A percentile compares a stretch with the other conserved stretches of the same genome.
Evolutionary conservation across 2,113 vertebrate species (phyloP).

Genomic region (Otocyon megalotis): DNA sequence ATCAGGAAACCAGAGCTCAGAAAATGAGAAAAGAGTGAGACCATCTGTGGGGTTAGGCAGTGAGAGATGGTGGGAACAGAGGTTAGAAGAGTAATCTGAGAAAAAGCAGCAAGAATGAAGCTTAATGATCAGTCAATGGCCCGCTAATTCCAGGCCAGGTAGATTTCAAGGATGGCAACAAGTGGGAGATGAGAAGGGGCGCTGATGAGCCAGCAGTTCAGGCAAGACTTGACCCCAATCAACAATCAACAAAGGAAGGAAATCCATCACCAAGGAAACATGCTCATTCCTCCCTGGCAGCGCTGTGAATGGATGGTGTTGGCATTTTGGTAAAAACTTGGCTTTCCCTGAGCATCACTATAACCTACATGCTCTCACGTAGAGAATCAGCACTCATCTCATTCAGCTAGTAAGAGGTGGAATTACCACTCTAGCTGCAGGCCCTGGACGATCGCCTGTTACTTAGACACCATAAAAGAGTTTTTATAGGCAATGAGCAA

Average conservation of each 20-base stretch:
- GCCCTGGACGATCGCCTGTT: constrained; percentile 32
- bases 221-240: background rate
- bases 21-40: background rate
- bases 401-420: background rate
- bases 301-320: background rate
- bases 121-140: background rate
- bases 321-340: background rate
- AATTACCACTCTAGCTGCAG: constrained; percentile 3
- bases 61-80: background rate
- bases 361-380: background rate
- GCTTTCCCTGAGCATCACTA: background rate
- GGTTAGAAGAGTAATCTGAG: background rate
- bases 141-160: background rate
- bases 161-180: background rate
- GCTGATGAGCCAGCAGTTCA: background rate
- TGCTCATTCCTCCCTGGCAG: background rate
- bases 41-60: background rate
- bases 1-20: background rate
- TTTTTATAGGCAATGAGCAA: constrained; percentile 69
- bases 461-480: constrained; percentile 48
- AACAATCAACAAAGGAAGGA: background rate
- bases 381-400: background rate
- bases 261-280: background rate
- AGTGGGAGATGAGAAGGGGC: background rate
- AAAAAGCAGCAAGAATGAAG: background rate